Evolutionary conservation across 2,797 vertebrate species (phyloP).

Genomic region (Hippocampus kuda): DNA sequence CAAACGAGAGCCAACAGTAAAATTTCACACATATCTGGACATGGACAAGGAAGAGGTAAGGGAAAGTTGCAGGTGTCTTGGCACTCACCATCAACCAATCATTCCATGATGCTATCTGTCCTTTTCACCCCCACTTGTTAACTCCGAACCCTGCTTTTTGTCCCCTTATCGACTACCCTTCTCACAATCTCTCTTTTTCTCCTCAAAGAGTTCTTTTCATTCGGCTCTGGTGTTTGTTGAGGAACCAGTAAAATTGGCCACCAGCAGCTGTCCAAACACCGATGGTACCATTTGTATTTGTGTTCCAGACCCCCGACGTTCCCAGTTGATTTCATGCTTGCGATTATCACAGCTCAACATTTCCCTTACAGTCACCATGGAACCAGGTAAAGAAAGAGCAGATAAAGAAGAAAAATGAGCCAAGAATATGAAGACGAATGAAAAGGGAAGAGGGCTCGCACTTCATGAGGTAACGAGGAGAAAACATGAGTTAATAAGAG

Average conservation of each 20-base stretch:
- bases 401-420: constrained; percentile 2
- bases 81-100: constrained; percentile 23
- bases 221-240: constrained; percentile 56
- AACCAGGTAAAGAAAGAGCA: constrained; percentile 17
- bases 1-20: neutral
- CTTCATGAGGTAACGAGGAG: neutral
- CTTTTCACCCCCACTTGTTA: neutral
- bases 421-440: neutral
- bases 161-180: constrained; percentile 22
- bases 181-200: constrained; percentile 25
- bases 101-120: constrained; percentile 11
- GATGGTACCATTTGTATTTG: constrained; percentile 35
- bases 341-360: constrained; percentile 30
- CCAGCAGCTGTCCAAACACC: constrained; percentile 68
- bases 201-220: constrained; percentile 32
- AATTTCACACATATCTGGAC: neutral
- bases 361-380: constrained; percentile 40
- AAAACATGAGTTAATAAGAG: neutral
- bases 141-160: constrained; percentile 6
- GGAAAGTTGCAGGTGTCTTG: neutral
- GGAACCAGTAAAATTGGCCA: constrained; percentile 60
- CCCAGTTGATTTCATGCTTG: constrained; percentile 33
- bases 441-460: neutral
- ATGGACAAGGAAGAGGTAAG: neutral
- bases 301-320: constrained; percentile 17